These are phyloP conservation scores for Stictonetta naevosa DNA, from an alignment of 2,113 vertebrate genomes.

Conservation along the genomic window DNA sequence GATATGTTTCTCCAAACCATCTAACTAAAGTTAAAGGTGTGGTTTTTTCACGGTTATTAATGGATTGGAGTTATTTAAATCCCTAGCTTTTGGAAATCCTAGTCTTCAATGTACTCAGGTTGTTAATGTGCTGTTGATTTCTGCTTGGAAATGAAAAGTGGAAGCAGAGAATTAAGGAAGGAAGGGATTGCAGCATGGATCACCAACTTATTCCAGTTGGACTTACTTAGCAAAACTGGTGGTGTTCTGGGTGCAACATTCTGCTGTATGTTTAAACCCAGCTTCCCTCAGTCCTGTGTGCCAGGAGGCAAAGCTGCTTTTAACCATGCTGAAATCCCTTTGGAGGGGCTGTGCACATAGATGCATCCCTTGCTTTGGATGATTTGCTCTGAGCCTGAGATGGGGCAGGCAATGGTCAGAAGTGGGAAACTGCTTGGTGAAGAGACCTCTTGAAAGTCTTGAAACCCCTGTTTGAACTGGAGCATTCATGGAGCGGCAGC, in stretches of 20 bases:
- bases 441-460: not conserved
- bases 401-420: not conserved
- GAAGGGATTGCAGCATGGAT: not conserved
- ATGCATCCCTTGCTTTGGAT: not conserved
- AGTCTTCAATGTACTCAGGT: not conserved
- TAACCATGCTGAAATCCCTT: not conserved
- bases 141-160: constrained; percentile 8
- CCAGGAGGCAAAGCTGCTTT: not conserved
- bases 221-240: not conserved
- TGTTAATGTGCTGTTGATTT: not conserved
- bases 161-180: not conserved
- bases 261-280: not conserved
- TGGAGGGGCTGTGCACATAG: not conserved
- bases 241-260: not conserved
- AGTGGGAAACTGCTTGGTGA: not conserved
- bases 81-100: not conserved
- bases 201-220: not conserved
- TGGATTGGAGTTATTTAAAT: not conserved
- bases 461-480: not conserved
- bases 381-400: not conserved
- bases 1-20: not conserved
- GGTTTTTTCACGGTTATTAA: not conserved
- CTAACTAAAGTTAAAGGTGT: not conserved
- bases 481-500: not conserved
- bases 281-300: not conserved